These are phyloP conservation scores for Rallus crepitans DNA, from an alignment of 2,797 vertebrate genomes.

Conservation along the genomic window DNA sequence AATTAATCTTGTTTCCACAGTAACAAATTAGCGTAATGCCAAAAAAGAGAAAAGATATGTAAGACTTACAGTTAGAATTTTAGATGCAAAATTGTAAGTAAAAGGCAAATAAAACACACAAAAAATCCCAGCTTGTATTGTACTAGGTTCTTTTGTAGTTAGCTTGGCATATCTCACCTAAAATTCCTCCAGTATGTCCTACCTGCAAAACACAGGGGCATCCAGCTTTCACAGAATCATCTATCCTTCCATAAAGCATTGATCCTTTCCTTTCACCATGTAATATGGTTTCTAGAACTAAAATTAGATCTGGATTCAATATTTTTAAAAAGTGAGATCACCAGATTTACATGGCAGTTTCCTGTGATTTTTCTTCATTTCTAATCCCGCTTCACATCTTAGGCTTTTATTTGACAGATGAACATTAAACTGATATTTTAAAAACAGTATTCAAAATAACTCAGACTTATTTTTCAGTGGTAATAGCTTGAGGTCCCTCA, in stretches of 20 bases:
- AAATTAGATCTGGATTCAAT: slow-evolving; percentile 3
- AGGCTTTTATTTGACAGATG: neutral
- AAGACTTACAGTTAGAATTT: neutral
- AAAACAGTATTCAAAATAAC: neutral
- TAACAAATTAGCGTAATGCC: neutral
- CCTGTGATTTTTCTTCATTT: slow-evolving; percentile 16
- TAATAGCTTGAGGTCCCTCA: neutral
- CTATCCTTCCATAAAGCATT: neutral
- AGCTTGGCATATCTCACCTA: neutral
- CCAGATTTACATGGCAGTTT: slow-evolving; percentile 1
- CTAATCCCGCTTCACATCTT: neutral
- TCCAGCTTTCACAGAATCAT: neutral
- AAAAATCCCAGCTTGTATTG: neutral
- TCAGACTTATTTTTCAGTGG: neutral
- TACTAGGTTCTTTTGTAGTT: neutral
- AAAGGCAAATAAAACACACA: neutral
- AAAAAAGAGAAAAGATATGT: neutral
- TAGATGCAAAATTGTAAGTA: neutral
- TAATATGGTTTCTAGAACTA: neutral
- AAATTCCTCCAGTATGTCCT: neutral
- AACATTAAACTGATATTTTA: neutral
- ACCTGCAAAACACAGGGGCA: neutral
- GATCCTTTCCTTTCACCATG: neutral
- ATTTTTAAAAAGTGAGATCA: neutral
- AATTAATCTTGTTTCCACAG: neutral